These are phyloP conservation scores for Sparus aurata DNA, from an alignment of 2,797 vertebrate genomes.

Conservation along the genomic window DNA sequence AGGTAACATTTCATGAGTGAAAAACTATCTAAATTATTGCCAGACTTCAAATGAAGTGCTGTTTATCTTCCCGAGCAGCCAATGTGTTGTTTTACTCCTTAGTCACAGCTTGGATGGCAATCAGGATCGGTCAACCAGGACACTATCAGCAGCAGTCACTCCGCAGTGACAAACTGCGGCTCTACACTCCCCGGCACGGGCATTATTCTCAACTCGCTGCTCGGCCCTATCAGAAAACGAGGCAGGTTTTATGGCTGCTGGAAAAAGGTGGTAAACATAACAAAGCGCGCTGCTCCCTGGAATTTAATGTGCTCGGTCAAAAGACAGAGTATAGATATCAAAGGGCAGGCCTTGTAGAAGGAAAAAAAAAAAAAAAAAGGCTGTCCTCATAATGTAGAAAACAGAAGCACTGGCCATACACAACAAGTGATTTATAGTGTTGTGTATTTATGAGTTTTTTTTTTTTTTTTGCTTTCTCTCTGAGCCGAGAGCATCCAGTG, in stretches of 20 bases:
- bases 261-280: slow-evolving; percentile 80
- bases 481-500: slow-evolving; percentile 52
- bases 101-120: slow-evolving; percentile 75
- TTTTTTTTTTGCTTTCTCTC: slow-evolving; percentile 27
- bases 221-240: slow-evolving; percentile 77
- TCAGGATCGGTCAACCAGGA: slow-evolving; percentile 77
- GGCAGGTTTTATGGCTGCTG: slow-evolving; percentile 79
- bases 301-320: slow-evolving; percentile 77
- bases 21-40: slow-evolving; percentile 75
- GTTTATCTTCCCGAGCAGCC: slow-evolving; percentile 79
- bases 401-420: slow-evolving; percentile 44
- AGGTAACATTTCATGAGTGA: slow-evolving; percentile 66
- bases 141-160: slow-evolving; percentile 75
- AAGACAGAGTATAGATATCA: slow-evolving; percentile 80
- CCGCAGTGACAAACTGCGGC: slow-evolving; percentile 71
- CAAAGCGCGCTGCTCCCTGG: slow-evolving; percentile 67
- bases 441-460: slow-evolving; percentile 1
- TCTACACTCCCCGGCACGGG: slow-evolving; percentile 41
- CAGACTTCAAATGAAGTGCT: slow-evolving; percentile 78
- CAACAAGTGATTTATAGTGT: slow-evolving; percentile 71
- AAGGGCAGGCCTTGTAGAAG: slow-evolving; percentile 57
- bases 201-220: slow-evolving; percentile 72
- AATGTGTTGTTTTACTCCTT: slow-evolving; percentile 75
- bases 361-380: slow-evolving; percentile 26
- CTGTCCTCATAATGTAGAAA: slow-evolving; percentile 67